Evolutionary conservation across 1,140 invertebrate genomes (phyloP).

Genomic region (Sarcophaga bullata): DNA sequence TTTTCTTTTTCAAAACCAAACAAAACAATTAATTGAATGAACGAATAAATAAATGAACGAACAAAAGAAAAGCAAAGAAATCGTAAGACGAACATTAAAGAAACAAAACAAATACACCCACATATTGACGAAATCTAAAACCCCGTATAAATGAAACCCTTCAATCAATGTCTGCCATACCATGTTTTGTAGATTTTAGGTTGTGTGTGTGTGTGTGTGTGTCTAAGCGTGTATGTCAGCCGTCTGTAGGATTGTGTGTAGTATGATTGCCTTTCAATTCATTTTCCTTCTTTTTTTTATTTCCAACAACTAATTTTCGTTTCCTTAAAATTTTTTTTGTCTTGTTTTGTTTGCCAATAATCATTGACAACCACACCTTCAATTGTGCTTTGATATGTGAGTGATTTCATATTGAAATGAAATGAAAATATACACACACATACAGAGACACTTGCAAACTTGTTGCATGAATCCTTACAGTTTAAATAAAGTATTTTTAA

Average conservation of each 20-base stretch:
- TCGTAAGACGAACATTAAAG: no score
- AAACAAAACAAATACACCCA: no score
- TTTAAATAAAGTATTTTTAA: no score
- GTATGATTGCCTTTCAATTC: neutral
- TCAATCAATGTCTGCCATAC: slow-evolving; percentile 14
- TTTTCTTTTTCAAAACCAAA: neutral
- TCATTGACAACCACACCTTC: slow-evolving; percentile 37
- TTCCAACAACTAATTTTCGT: slow-evolving; percentile 3
- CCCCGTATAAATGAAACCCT: no score
- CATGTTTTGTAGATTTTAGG: slow-evolving; percentile 11
- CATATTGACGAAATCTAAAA: no score
- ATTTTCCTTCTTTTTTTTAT: neutral
- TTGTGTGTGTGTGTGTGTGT: neutral
- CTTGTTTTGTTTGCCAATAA: neutral
- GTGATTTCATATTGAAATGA: neutral
- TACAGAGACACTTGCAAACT: no score
- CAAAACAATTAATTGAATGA: slow-evolving; percentile 14
- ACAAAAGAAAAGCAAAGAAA: no score
- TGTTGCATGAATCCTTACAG: no score
- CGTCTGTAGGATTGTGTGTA: neutral
- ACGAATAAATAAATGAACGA: no score
- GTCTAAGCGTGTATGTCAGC: no score
- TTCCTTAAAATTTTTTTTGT: slow-evolving; percentile 4
- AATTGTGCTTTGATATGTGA: slow-evolving; percentile 9
- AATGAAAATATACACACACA: no score